A percentile compares a stretch with the other conserved stretches of the same genome.
phyloP scores from a whole-genome alignment of 2,888 invertebrate genomes.

The Diadegma fenestrale region DNA sequence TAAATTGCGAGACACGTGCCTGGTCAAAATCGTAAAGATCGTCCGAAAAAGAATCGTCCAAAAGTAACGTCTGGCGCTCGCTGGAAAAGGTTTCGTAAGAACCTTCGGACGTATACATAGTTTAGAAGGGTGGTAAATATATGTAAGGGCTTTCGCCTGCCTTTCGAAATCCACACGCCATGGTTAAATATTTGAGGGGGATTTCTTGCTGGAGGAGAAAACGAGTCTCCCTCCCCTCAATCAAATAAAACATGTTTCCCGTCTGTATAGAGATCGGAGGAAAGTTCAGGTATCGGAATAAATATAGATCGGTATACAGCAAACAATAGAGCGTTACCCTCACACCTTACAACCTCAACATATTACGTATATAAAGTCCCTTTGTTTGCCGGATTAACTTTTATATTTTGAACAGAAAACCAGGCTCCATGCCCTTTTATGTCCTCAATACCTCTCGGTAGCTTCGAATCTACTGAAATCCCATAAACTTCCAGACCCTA shows the following conservation, averaged over 20 bases:
- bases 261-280: background rate
- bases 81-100: slow-evolving; percentile 52
- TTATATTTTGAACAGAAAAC: background rate
- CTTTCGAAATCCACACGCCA: slow-evolving; percentile 29
- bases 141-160: slow-evolving; percentile 11
- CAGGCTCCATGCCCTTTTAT: background rate
- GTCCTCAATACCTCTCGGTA: background rate
- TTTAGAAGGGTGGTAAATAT: slow-evolving; percentile 18
- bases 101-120: slow-evolving; percentile 28
- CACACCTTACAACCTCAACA: background rate
- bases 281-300: slow-evolving; percentile 15
- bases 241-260: slow-evolving; percentile 29
- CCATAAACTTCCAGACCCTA: too few relatives aligned
- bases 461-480: background rate
- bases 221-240: background rate
- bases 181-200: slow-evolving; percentile 50
- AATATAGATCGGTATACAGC: slow-evolving; percentile 8
- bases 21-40: slow-evolving; percentile 37
- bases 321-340: background rate
- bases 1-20: background rate
- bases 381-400: background rate
- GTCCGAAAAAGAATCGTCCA: slow-evolving; percentile 50
- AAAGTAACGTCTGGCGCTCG: slow-evolving; percentile 31
- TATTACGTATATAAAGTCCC: background rate
- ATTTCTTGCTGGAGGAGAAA: background rate